A percentile compares a stretch with the other conserved stretches of the same genome.
Evolutionary conservation across 2,113 vertebrate species (phyloP).

Genomic region (Lasiurus borealis): DNA sequence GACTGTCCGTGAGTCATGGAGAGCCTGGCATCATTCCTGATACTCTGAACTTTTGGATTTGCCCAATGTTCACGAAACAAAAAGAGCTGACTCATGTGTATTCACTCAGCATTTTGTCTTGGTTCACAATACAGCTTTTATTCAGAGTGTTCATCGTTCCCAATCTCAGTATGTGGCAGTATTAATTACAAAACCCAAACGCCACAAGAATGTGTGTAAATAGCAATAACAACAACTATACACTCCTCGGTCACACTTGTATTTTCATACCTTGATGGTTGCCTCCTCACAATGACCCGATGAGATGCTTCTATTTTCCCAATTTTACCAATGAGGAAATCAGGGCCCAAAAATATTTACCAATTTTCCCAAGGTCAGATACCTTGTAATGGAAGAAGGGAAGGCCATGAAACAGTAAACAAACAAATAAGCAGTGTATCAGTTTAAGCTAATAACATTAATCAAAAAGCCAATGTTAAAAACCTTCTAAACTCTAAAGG

Average conservation of each 20-base stretch:
- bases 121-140: not conserved
- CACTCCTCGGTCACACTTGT: not conserved
- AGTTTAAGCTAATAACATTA: not conserved
- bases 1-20: not conserved
- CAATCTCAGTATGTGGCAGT: not conserved
- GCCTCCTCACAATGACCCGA: not conserved
- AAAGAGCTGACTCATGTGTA: not conserved
- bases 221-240: not conserved
- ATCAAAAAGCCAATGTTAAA: not conserved
- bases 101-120: conserved; percentile 1
- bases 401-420: not conserved
- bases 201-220: not conserved
- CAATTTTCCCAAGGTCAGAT: not conserved
- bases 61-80: conserved; percentile 17
- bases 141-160: not conserved
- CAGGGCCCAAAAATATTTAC: not conserved
- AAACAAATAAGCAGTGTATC: not conserved
- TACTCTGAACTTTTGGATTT: not conserved
- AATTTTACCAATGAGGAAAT: conserved; percentile 18
- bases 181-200: not conserved
- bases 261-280: not conserved
- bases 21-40: not conserved
- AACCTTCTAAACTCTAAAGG: not conserved
- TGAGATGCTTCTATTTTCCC: not conserved
- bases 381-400: not conserved